Evolutionary conservation across 2,888 invertebrate species (phyloP).

Genomic region (Luperina testacea): DNA sequence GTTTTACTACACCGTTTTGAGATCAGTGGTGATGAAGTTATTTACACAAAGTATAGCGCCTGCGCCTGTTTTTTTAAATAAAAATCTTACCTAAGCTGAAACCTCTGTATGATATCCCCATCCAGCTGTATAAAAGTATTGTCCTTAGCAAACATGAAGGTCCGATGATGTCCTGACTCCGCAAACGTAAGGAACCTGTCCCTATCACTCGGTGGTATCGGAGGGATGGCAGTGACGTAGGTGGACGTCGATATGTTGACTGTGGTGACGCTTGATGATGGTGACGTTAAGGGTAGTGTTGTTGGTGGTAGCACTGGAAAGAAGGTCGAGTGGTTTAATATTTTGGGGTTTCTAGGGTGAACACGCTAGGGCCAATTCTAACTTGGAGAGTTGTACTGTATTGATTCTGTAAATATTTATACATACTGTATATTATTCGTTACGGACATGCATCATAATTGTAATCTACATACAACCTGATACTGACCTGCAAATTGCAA

Average conservation of each 20-base stretch:
- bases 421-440: not conserved
- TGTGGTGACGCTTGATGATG: conserved; percentile 80
- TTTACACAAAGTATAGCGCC: too few species aligned
- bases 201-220: conserved; percentile 93
- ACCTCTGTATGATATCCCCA: conserved; percentile 96
- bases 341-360: not conserved
- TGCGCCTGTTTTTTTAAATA: not conserved
- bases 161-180: conserved; percentile 95
- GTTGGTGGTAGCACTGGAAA: conserved; percentile 83
- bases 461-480: not conserved
- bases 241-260: conserved; percentile 85
- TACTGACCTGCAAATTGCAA: not conserved
- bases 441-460: too few species aligned
- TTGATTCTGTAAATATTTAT: not conserved
- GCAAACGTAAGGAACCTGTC: conserved; percentile 95
- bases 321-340: not conserved
- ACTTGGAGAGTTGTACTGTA: not conserved
- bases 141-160: conserved; percentile 97
- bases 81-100: conserved; percentile 94
- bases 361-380: not conserved
- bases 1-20: too few species aligned
- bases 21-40: too few species aligned
- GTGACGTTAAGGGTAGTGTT: conserved; percentile 77
- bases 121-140: conserved; percentile 97
- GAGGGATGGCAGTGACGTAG: conserved; percentile 88